A percentile compares a stretch with the other conserved stretches of the same genome.
Evolutionary conservation across 2,113 vertebrate species (phyloP).

Genomic region (Dipodomys stephensi): DNA sequence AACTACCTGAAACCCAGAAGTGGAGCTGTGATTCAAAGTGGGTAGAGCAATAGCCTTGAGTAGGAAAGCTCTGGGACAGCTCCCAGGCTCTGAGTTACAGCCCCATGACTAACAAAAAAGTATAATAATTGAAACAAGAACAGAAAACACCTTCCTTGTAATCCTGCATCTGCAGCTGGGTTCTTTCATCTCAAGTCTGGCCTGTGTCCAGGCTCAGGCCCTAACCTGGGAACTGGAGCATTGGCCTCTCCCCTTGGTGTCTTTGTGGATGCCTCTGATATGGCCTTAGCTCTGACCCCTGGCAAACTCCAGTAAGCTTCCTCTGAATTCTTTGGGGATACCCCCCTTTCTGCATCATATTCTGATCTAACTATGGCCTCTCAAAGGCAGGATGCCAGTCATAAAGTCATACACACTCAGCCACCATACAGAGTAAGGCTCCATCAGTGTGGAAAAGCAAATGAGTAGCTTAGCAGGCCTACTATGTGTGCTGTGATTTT

Average conservation of each 20-base stretch:
- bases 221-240: neutral
- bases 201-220: neutral
- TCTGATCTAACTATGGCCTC: neutral
- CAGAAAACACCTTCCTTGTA: neutral
- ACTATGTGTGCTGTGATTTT: neutral
- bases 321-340: neutral
- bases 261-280: neutral
- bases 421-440: neutral
- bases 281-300: fast-evolving
- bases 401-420: fast-evolving
- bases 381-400: neutral
- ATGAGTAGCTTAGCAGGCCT: neutral
- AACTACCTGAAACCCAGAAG: too few species aligned
- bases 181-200: neutral
- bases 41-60: too few species aligned
- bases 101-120: too few species aligned
- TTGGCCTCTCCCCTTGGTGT: too few species aligned
- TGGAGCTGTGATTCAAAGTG: too few species aligned
- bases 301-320: neutral
- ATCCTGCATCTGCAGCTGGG: neutral
- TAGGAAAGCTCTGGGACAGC: too few species aligned
- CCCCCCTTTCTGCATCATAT: neutral
- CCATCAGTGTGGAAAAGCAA: neutral
- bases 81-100: too few species aligned
- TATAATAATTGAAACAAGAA: neutral